phyloP scores from a whole-genome alignment of 1,140 invertebrate species.

The Conus ventricosus region DNA sequence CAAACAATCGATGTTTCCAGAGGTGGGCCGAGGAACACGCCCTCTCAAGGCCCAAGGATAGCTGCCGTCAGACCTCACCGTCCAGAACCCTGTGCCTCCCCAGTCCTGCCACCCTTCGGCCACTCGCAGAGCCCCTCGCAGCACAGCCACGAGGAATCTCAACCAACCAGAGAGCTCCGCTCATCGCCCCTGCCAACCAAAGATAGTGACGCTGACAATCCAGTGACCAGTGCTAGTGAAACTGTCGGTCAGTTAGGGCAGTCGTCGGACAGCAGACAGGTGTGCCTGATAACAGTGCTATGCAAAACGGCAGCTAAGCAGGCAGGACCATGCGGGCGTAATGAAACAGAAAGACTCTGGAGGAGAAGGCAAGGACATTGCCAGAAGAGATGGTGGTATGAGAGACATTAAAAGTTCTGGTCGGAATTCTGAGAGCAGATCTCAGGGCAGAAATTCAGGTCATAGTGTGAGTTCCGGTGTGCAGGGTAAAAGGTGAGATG shows the following conservation, averaged over 20 bases:
- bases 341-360: background rate
- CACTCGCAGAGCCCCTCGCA: background rate
- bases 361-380: background rate
- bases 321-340: background rate
- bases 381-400: background rate
- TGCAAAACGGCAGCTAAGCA: background rate
- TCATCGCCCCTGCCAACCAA: background rate
- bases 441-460: no score
- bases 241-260: no score
- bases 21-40: background rate
- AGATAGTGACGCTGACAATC: background rate
- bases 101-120: background rate
- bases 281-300: background rate
- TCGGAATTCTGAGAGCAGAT: background rate
- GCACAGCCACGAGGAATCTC: background rate
- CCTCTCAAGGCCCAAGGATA: background rate
- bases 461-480: background rate
- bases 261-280: background rate
- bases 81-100: background rate
- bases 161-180: background rate
- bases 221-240: background rate
- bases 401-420: background rate
- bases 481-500: background rate
- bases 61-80: slow-evolving; percentile 20
- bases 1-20: background rate